Conservation (phyloP, 2,888 invertebrate species). For the Teleogryllus oceanicus region DNA sequence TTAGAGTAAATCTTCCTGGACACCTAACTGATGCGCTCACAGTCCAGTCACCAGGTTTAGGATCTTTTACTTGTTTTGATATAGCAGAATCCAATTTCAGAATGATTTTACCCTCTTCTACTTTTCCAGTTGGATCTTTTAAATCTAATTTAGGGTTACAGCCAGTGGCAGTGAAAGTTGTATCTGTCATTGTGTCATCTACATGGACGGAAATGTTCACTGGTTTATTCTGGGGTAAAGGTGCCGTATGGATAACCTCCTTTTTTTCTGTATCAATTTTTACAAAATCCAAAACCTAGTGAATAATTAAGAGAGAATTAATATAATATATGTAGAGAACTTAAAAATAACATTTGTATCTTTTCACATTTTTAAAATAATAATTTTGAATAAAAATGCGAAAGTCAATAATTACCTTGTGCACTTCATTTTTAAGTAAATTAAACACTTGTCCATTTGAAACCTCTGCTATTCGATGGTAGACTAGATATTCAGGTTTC, state of each 20-base stretch:
- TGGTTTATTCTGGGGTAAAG: background rate
- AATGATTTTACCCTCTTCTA: background rate
- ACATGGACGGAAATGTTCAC: background rate
- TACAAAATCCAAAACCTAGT: background rate
- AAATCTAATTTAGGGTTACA: background rate
- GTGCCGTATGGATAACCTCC: background rate
- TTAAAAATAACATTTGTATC: no score
- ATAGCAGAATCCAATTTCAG: background rate
- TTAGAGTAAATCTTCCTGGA: background rate
- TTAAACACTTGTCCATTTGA: slow-evolving; percentile 71
- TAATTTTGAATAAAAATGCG: no score
- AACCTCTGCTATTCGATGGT: slow-evolving; percentile 65
- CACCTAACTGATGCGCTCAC: background rate
- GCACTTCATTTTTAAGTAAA: slow-evolving; percentile 65
- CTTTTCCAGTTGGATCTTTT: background rate
- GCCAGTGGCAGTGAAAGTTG: background rate
- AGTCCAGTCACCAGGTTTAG: background rate
- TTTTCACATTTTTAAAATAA: no score
- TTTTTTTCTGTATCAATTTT: background rate
- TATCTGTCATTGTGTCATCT: background rate
- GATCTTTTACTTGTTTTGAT: background rate
- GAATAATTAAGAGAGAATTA: slow-evolving; percentile 31
- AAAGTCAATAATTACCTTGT: slow-evolving; percentile 52
- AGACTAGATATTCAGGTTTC: slow-evolving; percentile 61
- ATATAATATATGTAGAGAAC: no score